Conservation (phyloP, 2,797 vertebrate species). For the Rousettus madagascariensis region DNA sequence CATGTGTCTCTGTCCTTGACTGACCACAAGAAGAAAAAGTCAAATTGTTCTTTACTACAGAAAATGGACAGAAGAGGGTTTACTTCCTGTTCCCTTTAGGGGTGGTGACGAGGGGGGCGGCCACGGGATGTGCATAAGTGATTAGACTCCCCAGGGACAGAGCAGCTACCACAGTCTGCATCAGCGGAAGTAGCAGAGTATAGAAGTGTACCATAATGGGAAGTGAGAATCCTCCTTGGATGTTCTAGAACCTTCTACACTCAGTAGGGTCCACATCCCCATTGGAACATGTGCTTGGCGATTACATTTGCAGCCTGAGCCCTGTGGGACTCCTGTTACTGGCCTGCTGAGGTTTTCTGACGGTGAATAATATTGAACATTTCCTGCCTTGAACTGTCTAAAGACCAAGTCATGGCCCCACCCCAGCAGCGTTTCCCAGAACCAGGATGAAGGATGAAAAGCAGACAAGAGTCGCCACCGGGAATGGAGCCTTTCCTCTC, state of each 20-base stretch:
- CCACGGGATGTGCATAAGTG: rapidly evolving
- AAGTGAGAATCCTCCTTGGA: background rate
- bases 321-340: background rate
- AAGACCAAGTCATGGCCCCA: background rate
- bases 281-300: background rate
- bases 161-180: background rate
- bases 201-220: background rate
- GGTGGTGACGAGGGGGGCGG: background rate
- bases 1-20: background rate
- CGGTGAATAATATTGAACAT: background rate
- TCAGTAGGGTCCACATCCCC: background rate
- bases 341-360: background rate
- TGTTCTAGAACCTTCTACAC: conserved; percentile 16
- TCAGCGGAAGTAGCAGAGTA: background rate
- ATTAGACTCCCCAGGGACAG: background rate
- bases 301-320: background rate
- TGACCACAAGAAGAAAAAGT: background rate
- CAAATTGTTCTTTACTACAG: background rate
- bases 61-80: background rate
- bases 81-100: rapidly evolving
- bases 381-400: background rate
- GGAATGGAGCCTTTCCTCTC: rapidly evolving
- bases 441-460: background rate
- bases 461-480: rapidly evolving
- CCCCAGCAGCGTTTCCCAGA: background rate